These are phyloP conservation scores for Zygothrica quintamaculata DNA, from an alignment of 2,888 invertebrate genomes.

Conservation along the genomic window DNA sequence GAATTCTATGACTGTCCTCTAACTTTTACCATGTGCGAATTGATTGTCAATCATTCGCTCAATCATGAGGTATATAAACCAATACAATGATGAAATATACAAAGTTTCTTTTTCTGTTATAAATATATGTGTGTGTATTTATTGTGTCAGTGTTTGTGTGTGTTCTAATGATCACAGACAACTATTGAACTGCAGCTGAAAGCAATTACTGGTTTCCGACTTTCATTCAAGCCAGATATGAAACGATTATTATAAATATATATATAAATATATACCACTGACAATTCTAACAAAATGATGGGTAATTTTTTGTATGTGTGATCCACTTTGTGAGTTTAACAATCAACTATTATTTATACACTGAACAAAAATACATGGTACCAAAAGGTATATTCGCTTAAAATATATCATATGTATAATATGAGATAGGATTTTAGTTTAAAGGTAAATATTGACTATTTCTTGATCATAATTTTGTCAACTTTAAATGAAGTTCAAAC, in stretches of 20 bases:
- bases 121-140: slow-evolving; percentile 15
- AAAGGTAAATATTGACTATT: background rate
- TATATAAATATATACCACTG: background rate
- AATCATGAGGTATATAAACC: slow-evolving; percentile 75
- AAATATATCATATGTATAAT: too few relatives aligned
- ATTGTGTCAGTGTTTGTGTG: slow-evolving; percentile 8
- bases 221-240: background rate
- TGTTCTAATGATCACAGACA: too few relatives aligned
- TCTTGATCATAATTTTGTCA: background rate
- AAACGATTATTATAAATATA: slow-evolving; percentile 4
- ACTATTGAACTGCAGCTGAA: slow-evolving; percentile 1
- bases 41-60: slow-evolving; percentile 77
- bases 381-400: too few relatives aligned
- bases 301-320: slow-evolving; percentile 28
- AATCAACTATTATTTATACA: background rate
- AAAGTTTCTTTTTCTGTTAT: slow-evolving; percentile 37
- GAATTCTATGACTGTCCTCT: slow-evolving; percentile 17
- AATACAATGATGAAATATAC: slow-evolving; percentile 33
- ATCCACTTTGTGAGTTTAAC: slow-evolving; percentile 26
- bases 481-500: background rate
- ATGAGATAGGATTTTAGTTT: background rate
- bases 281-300: slow-evolving; percentile 22
- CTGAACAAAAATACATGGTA: background rate
- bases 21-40: slow-evolving; percentile 73
- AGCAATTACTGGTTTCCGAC: slow-evolving; percentile 22